A percentile compares a stretch with the other conserved stretches of the same genome.
These are phyloP conservation scores for Bradynema listronoti DNA, from an alignment of 1,140 invertebrate species.

Conservation along the genomic window DNA sequence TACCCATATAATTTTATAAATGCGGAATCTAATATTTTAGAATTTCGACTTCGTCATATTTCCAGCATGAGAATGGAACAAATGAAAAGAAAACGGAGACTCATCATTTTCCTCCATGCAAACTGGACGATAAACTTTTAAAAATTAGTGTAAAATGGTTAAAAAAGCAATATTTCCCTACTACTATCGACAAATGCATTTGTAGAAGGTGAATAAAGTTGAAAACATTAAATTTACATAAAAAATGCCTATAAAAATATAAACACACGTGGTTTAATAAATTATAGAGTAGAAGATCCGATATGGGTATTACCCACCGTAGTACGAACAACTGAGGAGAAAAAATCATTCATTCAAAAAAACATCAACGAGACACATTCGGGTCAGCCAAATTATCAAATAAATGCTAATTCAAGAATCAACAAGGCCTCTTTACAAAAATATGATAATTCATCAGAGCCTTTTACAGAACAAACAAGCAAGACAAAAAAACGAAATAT, in stretches of 20 bases:
- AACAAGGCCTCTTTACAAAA: no score
- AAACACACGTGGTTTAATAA: no score
- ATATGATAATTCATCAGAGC: no score
- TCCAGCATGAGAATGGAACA: background rate
- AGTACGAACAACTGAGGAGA: background rate
- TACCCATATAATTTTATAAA: background rate
- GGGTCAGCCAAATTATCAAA: no score
- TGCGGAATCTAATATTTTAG: slow-evolving; percentile 7
- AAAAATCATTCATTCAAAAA: slow-evolving; percentile 1
- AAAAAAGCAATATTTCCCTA: slow-evolving; percentile 14
- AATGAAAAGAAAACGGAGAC: slow-evolving; percentile 6
- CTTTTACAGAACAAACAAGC: no score
- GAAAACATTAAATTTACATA: no score
- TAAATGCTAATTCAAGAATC: no score
- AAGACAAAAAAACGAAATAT: no score
- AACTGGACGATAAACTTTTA: background rate
- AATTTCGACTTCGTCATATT: slow-evolving; percentile 3
- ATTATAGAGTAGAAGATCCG: background rate
- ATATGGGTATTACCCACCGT: background rate
- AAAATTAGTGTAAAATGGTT: slow-evolving; percentile 17
- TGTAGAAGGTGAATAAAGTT: background rate
- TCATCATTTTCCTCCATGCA: slow-evolving; percentile 4
- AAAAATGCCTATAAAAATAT: no score
- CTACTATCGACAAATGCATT: slow-evolving; percentile 11
- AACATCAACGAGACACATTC: slow-evolving; percentile 10